Evolutionary conservation across 2,888 invertebrate species (phyloP).

Genomic region (Strigamia maritima): DNA sequence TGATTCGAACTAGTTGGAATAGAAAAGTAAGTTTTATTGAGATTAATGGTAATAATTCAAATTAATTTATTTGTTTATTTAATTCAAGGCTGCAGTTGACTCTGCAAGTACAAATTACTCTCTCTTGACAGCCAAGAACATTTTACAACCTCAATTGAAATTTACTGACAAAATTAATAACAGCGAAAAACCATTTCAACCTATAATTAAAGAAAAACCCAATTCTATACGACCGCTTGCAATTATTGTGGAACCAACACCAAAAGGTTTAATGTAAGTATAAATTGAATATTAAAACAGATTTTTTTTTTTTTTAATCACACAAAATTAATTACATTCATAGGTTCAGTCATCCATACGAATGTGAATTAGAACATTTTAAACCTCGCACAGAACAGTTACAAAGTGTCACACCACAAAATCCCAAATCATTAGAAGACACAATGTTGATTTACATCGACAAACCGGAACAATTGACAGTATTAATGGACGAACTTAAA

Average conservation of each 20-base stretch:
- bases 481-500: slow-evolving; percentile 65
- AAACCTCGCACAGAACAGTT: slow-evolving; percentile 59
- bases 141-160: slow-evolving; percentile 73
- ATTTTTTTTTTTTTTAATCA: not conserved
- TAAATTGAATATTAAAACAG: not conserved
- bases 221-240: slow-evolving; percentile 79
- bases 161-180: slow-evolving; percentile 86
- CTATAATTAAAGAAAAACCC: slow-evolving; percentile 79
- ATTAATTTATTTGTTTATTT: not conserved
- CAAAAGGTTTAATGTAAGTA: slow-evolving; percentile 55
- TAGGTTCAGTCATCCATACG: slow-evolving; percentile 84
- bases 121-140: slow-evolving; percentile 68
- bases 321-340: not conserved
- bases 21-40: slow-evolving; percentile 42
- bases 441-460: slow-evolving; percentile 69
- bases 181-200: slow-evolving; percentile 70
- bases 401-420: slow-evolving; percentile 48
- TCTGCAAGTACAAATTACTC: slow-evolving; percentile 27
- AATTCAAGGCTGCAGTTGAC: not conserved
- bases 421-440: slow-evolving; percentile 59
- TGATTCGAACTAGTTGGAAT: slow-evolving; percentile 51
- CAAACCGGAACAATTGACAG: slow-evolving; percentile 62
- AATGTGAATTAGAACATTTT: slow-evolving; percentile 75
- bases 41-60: not conserved
- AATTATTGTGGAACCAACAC: slow-evolving; percentile 66